Conservation (phyloP, 2,797 vertebrate species). For the Alosa sapidissima region DNA sequence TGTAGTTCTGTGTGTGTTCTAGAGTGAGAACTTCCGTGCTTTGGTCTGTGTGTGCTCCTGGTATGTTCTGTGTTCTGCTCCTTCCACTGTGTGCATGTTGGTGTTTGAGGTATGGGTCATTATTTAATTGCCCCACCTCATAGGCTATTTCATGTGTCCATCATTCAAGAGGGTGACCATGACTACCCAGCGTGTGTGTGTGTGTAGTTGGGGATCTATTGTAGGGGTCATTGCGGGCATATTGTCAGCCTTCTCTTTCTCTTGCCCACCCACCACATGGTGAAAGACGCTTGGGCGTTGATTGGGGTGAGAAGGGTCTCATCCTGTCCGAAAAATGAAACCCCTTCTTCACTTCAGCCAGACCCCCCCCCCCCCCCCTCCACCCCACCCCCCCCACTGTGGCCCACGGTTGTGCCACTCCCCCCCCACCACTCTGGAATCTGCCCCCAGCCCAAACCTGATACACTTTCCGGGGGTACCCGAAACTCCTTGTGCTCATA, state of each 20-base stretch:
- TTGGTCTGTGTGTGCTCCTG: not conserved
- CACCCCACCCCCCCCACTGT: not conserved
- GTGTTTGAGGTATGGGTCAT: too few relatives aligned
- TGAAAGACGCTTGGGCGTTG: not conserved
- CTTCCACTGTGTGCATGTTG: not conserved
- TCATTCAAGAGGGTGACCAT: too few relatives aligned
- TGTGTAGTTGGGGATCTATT: not conserved
- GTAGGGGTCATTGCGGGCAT: constrained; percentile 28
- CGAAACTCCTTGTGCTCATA: not conserved
- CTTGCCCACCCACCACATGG: not conserved
- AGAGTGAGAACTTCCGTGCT: not conserved
- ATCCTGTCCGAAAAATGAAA: not conserved
- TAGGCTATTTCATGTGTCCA: too few relatives aligned
- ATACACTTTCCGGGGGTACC: not conserved
- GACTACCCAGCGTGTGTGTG: not conserved
- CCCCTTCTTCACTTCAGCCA: not conserved
- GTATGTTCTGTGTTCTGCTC: too few relatives aligned
- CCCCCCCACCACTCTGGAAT: not conserved
- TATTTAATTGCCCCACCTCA: too few relatives aligned
- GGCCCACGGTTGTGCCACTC: not conserved
- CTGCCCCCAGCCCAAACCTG: not conserved
- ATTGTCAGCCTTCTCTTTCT: not conserved
- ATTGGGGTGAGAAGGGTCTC: not conserved
- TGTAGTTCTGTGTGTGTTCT: too few relatives aligned
- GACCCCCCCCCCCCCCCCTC: not conserved